A percentile compares a stretch with the other conserved stretches of the same genome.
These are phyloP conservation scores for Oikopleura albicans DNA, from an alignment of 23 tunicate genomes.

Conservation along the genomic window DNA sequence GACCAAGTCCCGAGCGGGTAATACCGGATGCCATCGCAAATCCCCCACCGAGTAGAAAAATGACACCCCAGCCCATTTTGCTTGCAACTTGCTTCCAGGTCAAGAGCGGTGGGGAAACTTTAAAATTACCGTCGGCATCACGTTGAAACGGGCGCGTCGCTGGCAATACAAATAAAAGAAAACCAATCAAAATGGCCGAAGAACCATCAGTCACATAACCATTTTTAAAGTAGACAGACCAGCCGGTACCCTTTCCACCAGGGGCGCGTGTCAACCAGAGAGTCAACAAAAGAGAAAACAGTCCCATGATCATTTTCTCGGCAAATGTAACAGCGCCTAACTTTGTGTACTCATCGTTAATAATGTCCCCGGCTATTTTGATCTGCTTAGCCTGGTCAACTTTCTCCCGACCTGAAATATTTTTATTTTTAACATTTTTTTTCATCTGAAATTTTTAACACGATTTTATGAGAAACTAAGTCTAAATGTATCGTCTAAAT, in stretches of 20 bases:
- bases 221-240: not conserved
- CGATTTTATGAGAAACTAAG: too few relatives aligned
- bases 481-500: too few relatives aligned
- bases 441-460: too few relatives aligned
- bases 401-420: not conserved
- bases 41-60: conserved; percentile 75
- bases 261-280: conserved; percentile 86
- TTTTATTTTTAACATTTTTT: not conserved
- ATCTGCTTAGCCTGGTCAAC: not conserved
- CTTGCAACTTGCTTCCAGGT: conserved; percentile 58
- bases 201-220: conserved; percentile 67
- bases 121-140: not conserved
- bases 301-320: conserved; percentile 35
- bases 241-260: conserved; percentile 20
- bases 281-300: conserved; percentile 40
- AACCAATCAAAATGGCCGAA: conserved; percentile 49
- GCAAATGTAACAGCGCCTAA: conserved; percentile 32
- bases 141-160: conserved; percentile 33
- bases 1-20: not conserved
- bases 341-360: not conserved
- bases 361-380: not conserved
- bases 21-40: conserved; percentile 82
- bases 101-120: conserved; percentile 44
- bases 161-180: conserved; percentile 52
- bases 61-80: conserved; percentile 91